Evolutionary conservation across 2,888 invertebrate genomes (phyloP), one percentile per base, ranked within the genome.

Genomic region (Eupithecia subumbrata): DNA sequence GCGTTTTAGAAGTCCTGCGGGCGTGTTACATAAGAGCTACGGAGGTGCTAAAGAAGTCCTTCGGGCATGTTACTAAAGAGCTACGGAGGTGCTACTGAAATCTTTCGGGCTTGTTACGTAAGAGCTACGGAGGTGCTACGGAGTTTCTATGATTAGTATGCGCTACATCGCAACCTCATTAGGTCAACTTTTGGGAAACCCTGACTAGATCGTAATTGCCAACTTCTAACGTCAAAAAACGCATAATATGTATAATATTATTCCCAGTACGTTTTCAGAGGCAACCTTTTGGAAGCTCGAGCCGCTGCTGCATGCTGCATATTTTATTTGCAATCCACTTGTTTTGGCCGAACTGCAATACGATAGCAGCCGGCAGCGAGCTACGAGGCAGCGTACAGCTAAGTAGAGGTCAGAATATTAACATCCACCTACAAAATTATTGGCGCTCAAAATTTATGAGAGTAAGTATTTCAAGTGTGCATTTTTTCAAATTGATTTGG

Each of bases 301-400:
- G 48, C 73, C 14, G 48, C 67, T 77, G 60, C 60, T 14, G 25
- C 60, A 60, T 60, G 60, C 25, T 60, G 75, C 75, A 79, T 79
- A 74, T 79, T 79, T 79, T 74, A 79, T 77, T 66, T 72, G 73
- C 73, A 79, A 77, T 79, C 72, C 70, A 70, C 74, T 78, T 52
- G 72, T 56, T 71, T 69, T 64, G 60, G 73, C 34, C 64, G 45
- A 52, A 34, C 68, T 56, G 37, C 66, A 69, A 70, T 73, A 74
- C 66, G 60, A 60, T 60, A 60, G 12, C 60, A 56, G 60, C 12
- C 22, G 60, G 60, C 22, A 25, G 25, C 60, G 60, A 25, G 25
- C 25, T 14, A 56, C 56, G 25, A 60, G 60, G 22, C 25, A 25
- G 60, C 7, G 52, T n/a, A n/a, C 9, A 5, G 1, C 60, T 12